Conservation (phyloP, 2,888 invertebrate genomes). For the Tenthredo amoena region DNA sequence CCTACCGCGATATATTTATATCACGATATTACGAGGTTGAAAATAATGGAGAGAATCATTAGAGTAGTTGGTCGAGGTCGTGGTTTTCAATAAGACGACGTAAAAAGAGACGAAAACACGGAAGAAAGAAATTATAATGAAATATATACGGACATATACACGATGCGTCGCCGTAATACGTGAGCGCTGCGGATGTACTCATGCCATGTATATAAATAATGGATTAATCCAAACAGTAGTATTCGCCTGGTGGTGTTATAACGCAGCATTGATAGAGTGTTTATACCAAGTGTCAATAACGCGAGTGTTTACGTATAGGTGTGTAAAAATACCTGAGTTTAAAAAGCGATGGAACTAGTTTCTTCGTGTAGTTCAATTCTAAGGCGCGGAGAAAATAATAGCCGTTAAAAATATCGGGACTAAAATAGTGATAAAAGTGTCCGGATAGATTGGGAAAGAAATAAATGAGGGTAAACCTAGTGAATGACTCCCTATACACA, state of each 20-base stretch:
- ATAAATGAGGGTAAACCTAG: background rate
- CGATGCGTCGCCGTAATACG: background rate
- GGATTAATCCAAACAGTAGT: background rate
- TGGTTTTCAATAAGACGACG: background rate
- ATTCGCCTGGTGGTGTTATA: background rate
- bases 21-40: background rate
- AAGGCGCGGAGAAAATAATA: too few relatives aligned
- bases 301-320: background rate
- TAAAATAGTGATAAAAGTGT: background rate
- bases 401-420: background rate
- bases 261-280: background rate
- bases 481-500: slow-evolving; percentile 2
- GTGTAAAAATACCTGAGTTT: background rate
- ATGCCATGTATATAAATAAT: background rate
- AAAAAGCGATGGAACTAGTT: too few relatives aligned
- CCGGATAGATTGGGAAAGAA: background rate
- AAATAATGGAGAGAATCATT: background rate
- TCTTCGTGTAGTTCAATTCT: too few relatives aligned
- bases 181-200: background rate
- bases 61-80: background rate
- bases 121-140: background rate
- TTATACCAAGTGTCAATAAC: background rate
- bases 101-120: background rate
- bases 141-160: background rate
- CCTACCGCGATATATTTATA: background rate